Percentiles rank a stretch among this genome's conserved stretches.
Evolutionary conservation across 2,113 vertebrate species (phyloP).

Genomic region (Rallus limicola): DNA sequence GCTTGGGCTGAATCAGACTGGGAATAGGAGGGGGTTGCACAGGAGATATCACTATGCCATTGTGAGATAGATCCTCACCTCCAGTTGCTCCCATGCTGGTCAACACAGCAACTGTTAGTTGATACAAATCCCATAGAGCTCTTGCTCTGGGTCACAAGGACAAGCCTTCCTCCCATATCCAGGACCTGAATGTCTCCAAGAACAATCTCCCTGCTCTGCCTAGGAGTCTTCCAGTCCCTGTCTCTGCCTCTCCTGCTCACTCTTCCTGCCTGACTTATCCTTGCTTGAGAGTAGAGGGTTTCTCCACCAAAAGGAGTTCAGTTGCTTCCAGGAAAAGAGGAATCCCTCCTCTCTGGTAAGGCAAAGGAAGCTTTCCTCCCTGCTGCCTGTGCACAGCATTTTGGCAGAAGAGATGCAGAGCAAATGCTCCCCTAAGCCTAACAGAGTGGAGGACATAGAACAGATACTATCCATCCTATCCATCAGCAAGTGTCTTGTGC

Average conservation of each 20-base stretch:
- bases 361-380: neutral
- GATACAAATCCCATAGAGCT: neutral
- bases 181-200: no score
- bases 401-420: neutral
- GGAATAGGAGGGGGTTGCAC: neutral
- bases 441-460: neutral
- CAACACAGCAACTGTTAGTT: neutral
- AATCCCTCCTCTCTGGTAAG: neutral
- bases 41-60: neutral
- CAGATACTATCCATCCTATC: neutral
- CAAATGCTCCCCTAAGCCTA: neutral
- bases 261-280: neutral
- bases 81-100: neutral
- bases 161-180: neutral
- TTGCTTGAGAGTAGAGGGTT: neutral
- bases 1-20: neutral
- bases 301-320: neutral
- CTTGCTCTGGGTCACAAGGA: neutral
- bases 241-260: neutral
- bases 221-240: neutral
- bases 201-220: neutral
- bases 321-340: neutral
- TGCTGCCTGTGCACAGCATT: accelerated
- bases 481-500: neutral
- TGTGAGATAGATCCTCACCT: neutral